Base-by-base conservation (phyloP, 2,888 invertebrate genomes). In the Amphimallon solstitiale region DNA sequence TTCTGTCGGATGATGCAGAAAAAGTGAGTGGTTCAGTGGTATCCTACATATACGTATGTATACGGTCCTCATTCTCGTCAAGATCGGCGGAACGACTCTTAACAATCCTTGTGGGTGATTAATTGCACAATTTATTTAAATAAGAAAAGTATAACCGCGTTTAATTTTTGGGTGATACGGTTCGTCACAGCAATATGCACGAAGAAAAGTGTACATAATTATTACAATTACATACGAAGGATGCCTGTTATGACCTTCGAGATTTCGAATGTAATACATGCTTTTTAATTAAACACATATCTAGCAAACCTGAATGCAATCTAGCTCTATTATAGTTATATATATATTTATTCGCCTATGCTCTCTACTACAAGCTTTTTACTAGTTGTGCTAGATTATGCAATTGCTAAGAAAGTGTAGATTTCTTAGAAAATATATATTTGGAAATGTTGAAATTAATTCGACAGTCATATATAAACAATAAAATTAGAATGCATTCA, bases 81-180 rank as follows among this genome's bases (percentile, higher is more conserved):
- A 17, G 37, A 40, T 40, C 38, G 21, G 40, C 14, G 21, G 40
- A 56, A 56, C 21, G 14, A 59, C 34, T 45, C 43, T 34, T 59
- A 43, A 21, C 40, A 12, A 29, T 43, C 29, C 10, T 59, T 17
- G 43, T 43, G 56, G 43, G 40, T 59, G 43, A 59, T 40, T 56
- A 40, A 56, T 40, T 40, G 40, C 40, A 40, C 40, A 21, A 40
- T 56, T n/a, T n/a, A n/a, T n/a, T 56, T 38, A 29, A 56, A 56
- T 21, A 29, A 40, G 14, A 35, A 35, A 51, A 56, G 21, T 43
- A 43, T 21, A 59, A 45, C 12, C 40, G 29, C 5, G 29, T 21
- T 29, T 43, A 59, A 59, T 43, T 23, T 43, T 34, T 23, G 9
- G 10, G 15, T 15, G 56, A 43, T 43, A 10, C 15, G 15, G 23